Evolutionary conservation across 1,140 invertebrate species (phyloP).

Genomic region (Atta colombica): DNA sequence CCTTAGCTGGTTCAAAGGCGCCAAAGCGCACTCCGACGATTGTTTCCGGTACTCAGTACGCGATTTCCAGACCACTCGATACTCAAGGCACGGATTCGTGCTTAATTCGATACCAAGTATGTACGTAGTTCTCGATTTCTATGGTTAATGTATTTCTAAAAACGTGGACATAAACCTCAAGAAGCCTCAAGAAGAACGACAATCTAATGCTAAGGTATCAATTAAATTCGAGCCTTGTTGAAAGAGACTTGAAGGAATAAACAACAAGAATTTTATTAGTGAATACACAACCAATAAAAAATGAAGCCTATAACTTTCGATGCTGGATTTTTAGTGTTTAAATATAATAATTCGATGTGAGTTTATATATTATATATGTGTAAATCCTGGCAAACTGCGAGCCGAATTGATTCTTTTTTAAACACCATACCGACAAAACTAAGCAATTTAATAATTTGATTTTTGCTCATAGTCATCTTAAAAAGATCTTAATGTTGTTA

Average conservation of each 20-base stretch:
- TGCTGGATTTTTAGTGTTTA: no score
- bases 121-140: conserved; percentile 42
- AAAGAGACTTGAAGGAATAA: neutral
- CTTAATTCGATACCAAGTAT: conserved; percentile 42
- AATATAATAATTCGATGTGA: no score
- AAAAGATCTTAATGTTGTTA: no score
- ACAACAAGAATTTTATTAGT: no score
- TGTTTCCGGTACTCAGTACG: conserved; percentile 60
- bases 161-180: neutral
- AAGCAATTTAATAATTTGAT: no score
- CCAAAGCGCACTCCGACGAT: conserved; percentile 69
- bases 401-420: no score
- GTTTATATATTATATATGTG: no score
- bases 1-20: conserved; percentile 69
- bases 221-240: neutral
- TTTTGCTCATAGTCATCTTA: no score
- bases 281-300: no score
- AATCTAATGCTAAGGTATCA: neutral
- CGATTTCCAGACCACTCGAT: conserved; percentile 62
- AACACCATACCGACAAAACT: no score
- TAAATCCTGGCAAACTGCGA: no score
- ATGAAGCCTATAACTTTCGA: no score
- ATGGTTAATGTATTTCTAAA: conserved; percentile 37
- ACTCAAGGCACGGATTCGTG: conserved; percentile 45
- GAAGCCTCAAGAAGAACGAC: neutral